These are phyloP conservation scores for Ascaphus truei DNA, from an alignment of 2,113 vertebrate genomes.

Conservation along the genomic window DNA sequence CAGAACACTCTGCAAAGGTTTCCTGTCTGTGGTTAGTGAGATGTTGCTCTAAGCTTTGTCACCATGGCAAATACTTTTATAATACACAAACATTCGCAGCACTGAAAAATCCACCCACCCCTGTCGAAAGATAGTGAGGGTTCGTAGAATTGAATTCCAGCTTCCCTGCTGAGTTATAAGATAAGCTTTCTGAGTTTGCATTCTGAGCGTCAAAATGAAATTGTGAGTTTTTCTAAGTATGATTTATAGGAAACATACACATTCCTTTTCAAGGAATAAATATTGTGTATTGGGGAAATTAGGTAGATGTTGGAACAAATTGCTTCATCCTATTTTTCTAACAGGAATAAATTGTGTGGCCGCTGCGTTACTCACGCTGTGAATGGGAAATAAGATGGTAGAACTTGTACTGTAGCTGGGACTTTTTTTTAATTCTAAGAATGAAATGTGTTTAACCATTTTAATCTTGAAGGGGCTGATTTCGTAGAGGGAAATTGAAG, in stretches of 20 bases:
- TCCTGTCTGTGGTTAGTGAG: slow-evolving; percentile 74
- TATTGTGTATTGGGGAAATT: slow-evolving; percentile 28
- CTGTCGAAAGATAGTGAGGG: slow-evolving; percentile 73
- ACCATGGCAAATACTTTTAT: slow-evolving; percentile 77
- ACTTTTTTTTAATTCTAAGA: neutral
- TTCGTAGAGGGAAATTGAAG: too few relatives aligned
- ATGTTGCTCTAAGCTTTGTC: slow-evolving; percentile 78
- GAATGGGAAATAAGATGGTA: neutral
- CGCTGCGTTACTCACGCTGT: neutral
- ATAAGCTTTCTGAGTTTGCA: slow-evolving; percentile 64
- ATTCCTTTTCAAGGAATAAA: slow-evolving; percentile 37
- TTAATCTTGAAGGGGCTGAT: too few relatives aligned
- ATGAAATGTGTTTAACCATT: neutral
- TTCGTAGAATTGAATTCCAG: slow-evolving; percentile 75
- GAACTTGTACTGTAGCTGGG: neutral
- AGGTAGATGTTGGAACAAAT: neutral
- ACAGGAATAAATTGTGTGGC: neutral
- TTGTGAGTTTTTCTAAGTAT: slow-evolving; percentile 47
- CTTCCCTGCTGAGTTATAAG: slow-evolving; percentile 70
- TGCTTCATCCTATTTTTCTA: neutral
- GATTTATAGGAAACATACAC: slow-evolving; percentile 54
- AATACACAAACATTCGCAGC: slow-evolving; percentile 79
- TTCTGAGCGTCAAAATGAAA: slow-evolving; percentile 63
- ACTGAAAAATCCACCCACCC: slow-evolving; percentile 77
- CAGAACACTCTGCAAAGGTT: slow-evolving; percentile 71